Percentiles rank a stretch among this genome's conserved stretches.
Evolutionary conservation across 64 coral and sea anemone genomes (phyloP).

Genomic region (Anthopleura sola): DNA sequence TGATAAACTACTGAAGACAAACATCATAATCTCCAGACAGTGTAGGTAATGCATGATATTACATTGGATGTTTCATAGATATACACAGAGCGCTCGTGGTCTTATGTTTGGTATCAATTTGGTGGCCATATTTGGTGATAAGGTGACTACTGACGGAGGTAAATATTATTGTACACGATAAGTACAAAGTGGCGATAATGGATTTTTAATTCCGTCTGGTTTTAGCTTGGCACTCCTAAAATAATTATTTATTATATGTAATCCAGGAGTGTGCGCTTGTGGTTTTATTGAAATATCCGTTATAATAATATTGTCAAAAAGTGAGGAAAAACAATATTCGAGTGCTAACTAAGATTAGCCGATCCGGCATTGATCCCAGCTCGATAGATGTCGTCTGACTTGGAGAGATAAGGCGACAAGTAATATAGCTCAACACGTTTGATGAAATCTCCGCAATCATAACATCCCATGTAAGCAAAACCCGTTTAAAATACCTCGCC

Average conservation of each 20-base stretch:
- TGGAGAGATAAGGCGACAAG: constrained; percentile 13
- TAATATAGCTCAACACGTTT: constrained; percentile 24
- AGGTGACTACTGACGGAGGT: background rate
- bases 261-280: background rate
- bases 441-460: constrained; percentile 24
- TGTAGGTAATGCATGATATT: no score
- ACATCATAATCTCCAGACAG: no score
- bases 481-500: constrained; percentile 21
- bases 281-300: background rate
- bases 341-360: constrained; percentile 5
- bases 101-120: background rate
- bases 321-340: background rate
- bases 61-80: no score
- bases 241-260: background rate
- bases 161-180: constrained; percentile 1
- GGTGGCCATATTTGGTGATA: background rate
- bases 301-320: background rate
- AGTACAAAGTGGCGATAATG: constrained; percentile 11
- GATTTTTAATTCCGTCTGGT: background rate
- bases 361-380: background rate
- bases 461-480: background rate
- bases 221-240: background rate
- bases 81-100: background rate
- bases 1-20: no score
- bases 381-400: constrained; percentile 13